These are phyloP conservation scores for Hyperoplus lanceolatus DNA, from an alignment of 2,797 vertebrate species.

Conservation along the genomic window DNA sequence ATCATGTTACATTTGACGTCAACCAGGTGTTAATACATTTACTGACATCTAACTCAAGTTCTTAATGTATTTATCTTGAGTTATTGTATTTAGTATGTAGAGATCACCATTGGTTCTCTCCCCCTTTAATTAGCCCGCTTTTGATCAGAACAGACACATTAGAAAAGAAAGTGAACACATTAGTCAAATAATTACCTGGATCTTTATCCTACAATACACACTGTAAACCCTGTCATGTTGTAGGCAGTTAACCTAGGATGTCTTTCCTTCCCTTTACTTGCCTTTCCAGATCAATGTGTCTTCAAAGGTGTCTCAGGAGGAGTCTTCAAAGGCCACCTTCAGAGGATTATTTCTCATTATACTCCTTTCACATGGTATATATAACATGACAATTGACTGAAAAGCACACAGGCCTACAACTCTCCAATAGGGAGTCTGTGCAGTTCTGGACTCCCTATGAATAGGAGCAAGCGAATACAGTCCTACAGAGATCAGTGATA, in stretches of 20 bases:
- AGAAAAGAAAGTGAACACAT: background rate
- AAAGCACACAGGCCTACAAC: conserved; percentile 23
- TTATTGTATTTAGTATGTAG: no score
- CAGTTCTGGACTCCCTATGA: background rate
- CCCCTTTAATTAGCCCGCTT: background rate
- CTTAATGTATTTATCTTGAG: background rate
- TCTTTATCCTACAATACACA: background rate
- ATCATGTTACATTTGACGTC: background rate
- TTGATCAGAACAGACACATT: background rate
- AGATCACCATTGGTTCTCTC: background rate
- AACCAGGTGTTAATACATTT: background rate
- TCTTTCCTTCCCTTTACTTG: conserved; percentile 16
- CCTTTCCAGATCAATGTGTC: conserved; percentile 30
- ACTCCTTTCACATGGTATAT: conserved; percentile 33
- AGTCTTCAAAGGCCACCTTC: conserved; percentile 37
- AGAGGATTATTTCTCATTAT: conserved; percentile 30
- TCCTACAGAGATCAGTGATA: conserved; percentile 7
- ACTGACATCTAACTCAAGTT: background rate
- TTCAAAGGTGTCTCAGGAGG: conserved; percentile 24
- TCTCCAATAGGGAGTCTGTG: conserved; percentile 6
- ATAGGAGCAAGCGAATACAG: background rate
- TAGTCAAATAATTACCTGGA: background rate
- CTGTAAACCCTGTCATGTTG: conserved; percentile 23
- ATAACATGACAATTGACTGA: conserved; percentile 44
- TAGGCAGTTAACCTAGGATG: conserved; percentile 15